Percentiles rank a stretch among this genome's conserved stretches.
Evolutionary conservation across 53 echinoderm and acorn worm genomes (phyloP).

Genomic region (Astropecten irregularis): DNA sequence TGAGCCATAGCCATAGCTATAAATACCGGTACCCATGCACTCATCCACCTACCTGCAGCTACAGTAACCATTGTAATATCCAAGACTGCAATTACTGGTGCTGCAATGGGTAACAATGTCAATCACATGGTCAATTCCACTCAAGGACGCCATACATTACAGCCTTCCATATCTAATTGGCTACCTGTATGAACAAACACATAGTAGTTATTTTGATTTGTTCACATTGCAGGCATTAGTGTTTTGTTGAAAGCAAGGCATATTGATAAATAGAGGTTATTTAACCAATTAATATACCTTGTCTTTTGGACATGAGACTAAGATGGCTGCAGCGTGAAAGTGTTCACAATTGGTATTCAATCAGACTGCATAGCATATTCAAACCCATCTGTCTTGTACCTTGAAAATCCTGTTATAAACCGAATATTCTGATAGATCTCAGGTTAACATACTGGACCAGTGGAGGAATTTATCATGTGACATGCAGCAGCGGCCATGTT

Average conservation of each 20-base stretch:
- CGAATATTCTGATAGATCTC: constrained; percentile 12
- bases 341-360: too few relatives aligned
- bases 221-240: too few relatives aligned
- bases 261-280: too few relatives aligned
- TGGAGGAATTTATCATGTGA: constrained; percentile 49
- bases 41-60: constrained; percentile 23
- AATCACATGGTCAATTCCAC: constrained; percentile 48
- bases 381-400: constrained; percentile 31
- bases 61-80: not conserved
- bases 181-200: too few relatives aligned
- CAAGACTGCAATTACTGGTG: constrained; percentile 16
- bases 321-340: too few relatives aligned
- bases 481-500: constrained; percentile 37
- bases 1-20: constrained; percentile 29
- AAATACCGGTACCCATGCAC: not conserved
- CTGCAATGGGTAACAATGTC: constrained; percentile 4
- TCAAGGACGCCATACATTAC: not conserved
- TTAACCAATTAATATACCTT: too few relatives aligned
- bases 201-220: too few relatives aligned
- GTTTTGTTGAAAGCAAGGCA: too few relatives aligned
- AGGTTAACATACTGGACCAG: not conserved
- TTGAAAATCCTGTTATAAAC: not conserved
- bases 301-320: too few relatives aligned
- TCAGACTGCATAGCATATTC: too few relatives aligned
- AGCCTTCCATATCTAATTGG: too few relatives aligned